phyloP scores from a whole-genome alignment of 2,888 invertebrate species.

The Tholera decimalis region DNA sequence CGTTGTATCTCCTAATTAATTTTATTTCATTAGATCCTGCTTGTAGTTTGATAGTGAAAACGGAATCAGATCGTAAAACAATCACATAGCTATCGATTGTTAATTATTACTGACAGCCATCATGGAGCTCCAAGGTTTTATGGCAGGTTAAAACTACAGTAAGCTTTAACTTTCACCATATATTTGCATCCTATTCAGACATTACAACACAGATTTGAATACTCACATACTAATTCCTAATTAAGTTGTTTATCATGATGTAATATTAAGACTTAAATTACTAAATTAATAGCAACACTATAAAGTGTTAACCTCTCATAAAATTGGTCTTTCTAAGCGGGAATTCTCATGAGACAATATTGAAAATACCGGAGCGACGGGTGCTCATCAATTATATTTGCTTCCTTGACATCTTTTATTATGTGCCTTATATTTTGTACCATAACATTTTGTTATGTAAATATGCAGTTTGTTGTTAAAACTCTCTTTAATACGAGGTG shows the following conservation, averaged over 20 bases:
- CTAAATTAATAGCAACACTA: conserved; percentile 37
- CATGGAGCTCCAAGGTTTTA: background rate
- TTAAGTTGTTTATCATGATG: conserved; percentile 35
- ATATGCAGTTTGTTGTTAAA: conserved; percentile 40
- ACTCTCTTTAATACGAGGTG: conserved; percentile 27
- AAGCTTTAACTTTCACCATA: conserved; percentile 24
- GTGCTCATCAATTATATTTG: conserved; percentile 62
- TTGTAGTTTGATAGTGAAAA: background rate
- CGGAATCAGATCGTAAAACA: background rate
- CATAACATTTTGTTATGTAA: conserved; percentile 59
- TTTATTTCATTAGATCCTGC: background rate
- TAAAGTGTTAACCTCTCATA: conserved; percentile 53
- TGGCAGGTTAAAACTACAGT: background rate
- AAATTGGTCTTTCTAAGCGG: conserved; percentile 71
- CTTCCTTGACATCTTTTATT: conserved; percentile 65
- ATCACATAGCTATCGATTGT: background rate
- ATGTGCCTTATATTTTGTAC: conserved; percentile 59
- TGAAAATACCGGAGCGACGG: conserved; percentile 55
- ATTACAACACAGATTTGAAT: conserved; percentile 32
- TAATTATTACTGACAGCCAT: background rate
- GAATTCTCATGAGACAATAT: conserved; percentile 62
- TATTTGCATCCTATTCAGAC: conserved; percentile 20
- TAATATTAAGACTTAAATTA: conserved; percentile 41
- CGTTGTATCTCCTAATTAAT: background rate
- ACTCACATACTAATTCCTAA: conserved; percentile 17